Conservation (phyloP, 2,113 vertebrate species). For the Lasiurus borealis region DNA sequence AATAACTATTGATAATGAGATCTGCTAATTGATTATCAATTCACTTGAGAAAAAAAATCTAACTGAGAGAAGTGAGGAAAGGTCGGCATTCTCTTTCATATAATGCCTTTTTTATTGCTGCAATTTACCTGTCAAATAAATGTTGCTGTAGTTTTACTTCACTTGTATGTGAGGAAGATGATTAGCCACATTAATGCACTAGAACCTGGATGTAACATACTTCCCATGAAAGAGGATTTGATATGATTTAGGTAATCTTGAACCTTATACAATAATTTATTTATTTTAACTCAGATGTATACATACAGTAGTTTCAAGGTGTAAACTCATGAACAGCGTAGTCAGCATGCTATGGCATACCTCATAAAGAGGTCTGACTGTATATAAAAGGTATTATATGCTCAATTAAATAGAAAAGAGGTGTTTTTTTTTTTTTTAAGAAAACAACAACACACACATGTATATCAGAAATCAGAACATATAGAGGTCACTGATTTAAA, state of each 20-base stretch:
- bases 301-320: not conserved
- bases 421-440: not conserved
- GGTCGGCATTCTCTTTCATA: not conserved
- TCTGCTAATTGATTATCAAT: not conserved
- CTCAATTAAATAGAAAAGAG: not conserved
- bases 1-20: not conserved
- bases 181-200: not conserved
- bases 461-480: not conserved
- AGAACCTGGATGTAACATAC: not conserved
- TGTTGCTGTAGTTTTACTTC: not conserved
- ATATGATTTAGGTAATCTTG: conserved; percentile 4
- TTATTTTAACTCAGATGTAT: conserved; percentile 7
- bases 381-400: not conserved
- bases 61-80: not conserved
- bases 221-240: conserved; percentile 12
- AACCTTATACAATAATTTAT: not conserved
- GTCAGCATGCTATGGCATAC: not conserved
- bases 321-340: not conserved
- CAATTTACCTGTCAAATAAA: not conserved
- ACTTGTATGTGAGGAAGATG: not conserved
- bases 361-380: not conserved
- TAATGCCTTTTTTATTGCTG: conserved; percentile 4
- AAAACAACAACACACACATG: too few relatives aligned
- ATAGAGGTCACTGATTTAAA: not conserved
- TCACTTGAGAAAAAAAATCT: not conserved